A percentile compares a stretch with the other conserved stretches of the same genome.
phyloP scores from a whole-genome alignment of 1,140 invertebrate genomes.

The Aphelenchoides avenae region DNA sequence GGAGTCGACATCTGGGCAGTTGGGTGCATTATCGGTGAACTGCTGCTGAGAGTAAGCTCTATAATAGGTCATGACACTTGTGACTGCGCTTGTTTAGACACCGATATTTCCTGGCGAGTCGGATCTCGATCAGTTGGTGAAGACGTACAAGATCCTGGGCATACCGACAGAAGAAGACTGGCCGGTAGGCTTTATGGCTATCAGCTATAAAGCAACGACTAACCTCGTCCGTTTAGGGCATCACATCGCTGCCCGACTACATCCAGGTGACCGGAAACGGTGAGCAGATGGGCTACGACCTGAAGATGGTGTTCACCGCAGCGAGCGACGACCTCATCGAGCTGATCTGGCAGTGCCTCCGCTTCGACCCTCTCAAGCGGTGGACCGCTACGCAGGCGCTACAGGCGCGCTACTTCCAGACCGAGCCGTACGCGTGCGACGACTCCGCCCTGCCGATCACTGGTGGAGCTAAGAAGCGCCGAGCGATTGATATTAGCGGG shows the following conservation, averaged over 20 bases:
- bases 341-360: slow-evolving; percentile 73
- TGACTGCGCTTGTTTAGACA: slow-evolving; percentile 61
- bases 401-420: slow-evolving; percentile 44
- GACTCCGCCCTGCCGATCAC: slow-evolving; percentile 49
- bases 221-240: slow-evolving; percentile 65
- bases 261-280: slow-evolving; percentile 80
- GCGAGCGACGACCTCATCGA: slow-evolving; percentile 86
- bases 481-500: too few species aligned
- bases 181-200: slow-evolving; percentile 66
- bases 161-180: slow-evolving; percentile 87
- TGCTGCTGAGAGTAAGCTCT: slow-evolving; percentile 71
- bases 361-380: slow-evolving; percentile 78
- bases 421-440: slow-evolving; percentile 47
- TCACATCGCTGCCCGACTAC: slow-evolving; percentile 80
- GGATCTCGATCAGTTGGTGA: slow-evolving; percentile 89
- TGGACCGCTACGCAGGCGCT: slow-evolving; percentile 64
- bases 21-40: slow-evolving; percentile 93
- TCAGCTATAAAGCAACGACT: slow-evolving; percentile 4
- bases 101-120: slow-evolving; percentile 93
- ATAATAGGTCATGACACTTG: slow-evolving; percentile 11
- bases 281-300: slow-evolving; percentile 71
- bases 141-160: slow-evolving; percentile 85
- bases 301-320: slow-evolving; percentile 82
- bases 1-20: slow-evolving; percentile 98
- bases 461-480: slow-evolving; percentile 7